Percentiles rank a stretch among this genome's conserved stretches.
Conservation (phyloP, 2,113 vertebrate genomes). For the Ictidomys tridecemlineatus region DNA sequence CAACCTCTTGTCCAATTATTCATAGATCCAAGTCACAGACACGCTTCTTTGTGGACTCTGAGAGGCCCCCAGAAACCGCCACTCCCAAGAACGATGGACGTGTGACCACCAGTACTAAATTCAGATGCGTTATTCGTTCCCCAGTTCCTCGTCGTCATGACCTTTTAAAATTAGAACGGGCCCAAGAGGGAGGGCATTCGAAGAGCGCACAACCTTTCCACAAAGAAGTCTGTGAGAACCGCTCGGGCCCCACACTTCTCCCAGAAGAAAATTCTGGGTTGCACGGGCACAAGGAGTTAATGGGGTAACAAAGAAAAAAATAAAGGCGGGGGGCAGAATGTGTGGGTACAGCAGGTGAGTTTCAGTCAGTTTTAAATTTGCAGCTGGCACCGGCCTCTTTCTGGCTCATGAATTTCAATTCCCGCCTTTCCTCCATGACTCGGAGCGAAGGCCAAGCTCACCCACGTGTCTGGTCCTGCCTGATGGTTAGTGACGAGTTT, state of each 20-base stretch:
- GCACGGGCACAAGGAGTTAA: too few species aligned
- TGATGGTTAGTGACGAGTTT: background rate
- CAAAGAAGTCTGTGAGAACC: background rate
- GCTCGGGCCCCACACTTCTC: fast-evolving
- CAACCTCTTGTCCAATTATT: background rate
- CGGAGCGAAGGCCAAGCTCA: too few species aligned
- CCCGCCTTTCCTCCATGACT: background rate
- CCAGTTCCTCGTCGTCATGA: fast-evolving
- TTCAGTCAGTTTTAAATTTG: background rate
- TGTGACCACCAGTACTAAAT: background rate
- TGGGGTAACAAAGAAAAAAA: background rate
- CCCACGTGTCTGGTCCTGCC: background rate
- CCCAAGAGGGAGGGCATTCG: background rate
- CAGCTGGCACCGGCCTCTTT: background rate
- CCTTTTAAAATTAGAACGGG: background rate
- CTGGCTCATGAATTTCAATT: background rate
- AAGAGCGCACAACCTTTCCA: background rate
- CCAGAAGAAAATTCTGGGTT: background rate
- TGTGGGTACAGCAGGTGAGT: background rate
- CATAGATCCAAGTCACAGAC: background rate
- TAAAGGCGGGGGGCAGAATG: background rate
- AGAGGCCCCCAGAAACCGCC: background rate
- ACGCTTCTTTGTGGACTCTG: background rate
- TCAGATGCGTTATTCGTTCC: background rate
- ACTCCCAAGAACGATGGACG: fast-evolving